phyloP scores from a whole-genome alignment of 2,113 vertebrate species.

The Lophura nycthemera region DNA sequence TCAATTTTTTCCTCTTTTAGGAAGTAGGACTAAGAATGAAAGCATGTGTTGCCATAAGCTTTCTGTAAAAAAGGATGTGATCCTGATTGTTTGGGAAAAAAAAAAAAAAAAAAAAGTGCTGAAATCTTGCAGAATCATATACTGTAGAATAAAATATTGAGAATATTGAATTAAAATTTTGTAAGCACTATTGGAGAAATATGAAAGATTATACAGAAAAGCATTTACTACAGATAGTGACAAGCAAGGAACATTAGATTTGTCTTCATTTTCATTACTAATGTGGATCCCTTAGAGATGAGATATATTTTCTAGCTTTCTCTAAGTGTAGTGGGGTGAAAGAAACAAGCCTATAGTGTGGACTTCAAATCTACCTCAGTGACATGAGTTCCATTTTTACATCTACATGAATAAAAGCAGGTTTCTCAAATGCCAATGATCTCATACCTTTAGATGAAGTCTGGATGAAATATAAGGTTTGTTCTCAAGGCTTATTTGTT shows the following conservation, averaged over 20 bases:
- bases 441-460: neutral
- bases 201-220: neutral
- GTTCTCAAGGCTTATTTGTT: neutral
- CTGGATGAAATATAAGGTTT: neutral
- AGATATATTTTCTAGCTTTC: neutral
- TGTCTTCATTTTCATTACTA: neutral
- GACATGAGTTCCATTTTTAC: neutral
- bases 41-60: neutral
- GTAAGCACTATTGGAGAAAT: neutral
- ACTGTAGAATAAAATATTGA: neutral
- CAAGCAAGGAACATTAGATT: neutral
- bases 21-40: neutral
- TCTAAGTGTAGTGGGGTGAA: neutral
- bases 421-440: neutral
- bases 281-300: neutral
- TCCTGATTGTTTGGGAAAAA: neutral
- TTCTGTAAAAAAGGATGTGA: neutral
- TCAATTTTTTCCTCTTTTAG: neutral
- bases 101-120: neutral
- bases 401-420: neutral
- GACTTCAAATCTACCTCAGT: neutral
- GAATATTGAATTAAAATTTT: neutral
- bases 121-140: neutral
- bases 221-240: fast-evolving
- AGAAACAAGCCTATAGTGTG: neutral